Conservation (phyloP, 1,140 invertebrate genomes). For the Oedothorax gibbosus region DNA sequence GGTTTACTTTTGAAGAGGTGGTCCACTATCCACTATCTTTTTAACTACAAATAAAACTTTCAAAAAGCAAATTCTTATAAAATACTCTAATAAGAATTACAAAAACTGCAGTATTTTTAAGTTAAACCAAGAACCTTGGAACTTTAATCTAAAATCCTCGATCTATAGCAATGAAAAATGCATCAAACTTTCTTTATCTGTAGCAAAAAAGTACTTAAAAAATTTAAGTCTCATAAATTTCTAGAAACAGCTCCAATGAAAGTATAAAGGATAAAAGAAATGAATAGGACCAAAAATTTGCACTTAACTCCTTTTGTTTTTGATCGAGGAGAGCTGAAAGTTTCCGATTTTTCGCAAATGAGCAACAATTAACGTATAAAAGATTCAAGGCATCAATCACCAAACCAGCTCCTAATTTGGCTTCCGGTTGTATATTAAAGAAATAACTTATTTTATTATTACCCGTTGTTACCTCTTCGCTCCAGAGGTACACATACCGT, state of each 20-base stretch:
- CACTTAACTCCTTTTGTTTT: constrained; percentile 38
- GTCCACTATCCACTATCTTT: too few relatives aligned
- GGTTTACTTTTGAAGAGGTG: too few relatives aligned
- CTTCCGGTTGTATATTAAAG: background rate
- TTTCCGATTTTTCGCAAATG: constrained; percentile 27
- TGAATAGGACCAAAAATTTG: constrained; percentile 11
- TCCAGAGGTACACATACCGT: too few relatives aligned
- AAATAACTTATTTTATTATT: background rate
- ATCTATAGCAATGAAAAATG: too few relatives aligned
- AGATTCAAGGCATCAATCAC: constrained; percentile 31
- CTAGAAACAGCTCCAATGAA: constrained; percentile 8
- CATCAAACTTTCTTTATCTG: background rate
- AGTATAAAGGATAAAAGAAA: background rate
- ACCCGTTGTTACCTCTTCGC: too few relatives aligned
- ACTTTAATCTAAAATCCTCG: too few relatives aligned
- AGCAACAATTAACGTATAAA: constrained; percentile 33
- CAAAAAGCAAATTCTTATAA: too few relatives aligned
- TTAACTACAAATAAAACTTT: too few relatives aligned
- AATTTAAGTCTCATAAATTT: constrained; percentile 3
- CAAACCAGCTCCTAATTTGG: constrained; percentile 20
- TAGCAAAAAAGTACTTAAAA: background rate
- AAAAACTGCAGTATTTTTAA: too few relatives aligned
- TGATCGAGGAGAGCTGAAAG: constrained; percentile 22
- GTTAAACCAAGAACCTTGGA: too few relatives aligned
- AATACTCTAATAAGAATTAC: too few relatives aligned